Percentiles rank a stretch among this genome's conserved stretches.
phyloP scores from a whole-genome alignment of 2,113 vertebrate species.

The Caranx ignobilis region DNA sequence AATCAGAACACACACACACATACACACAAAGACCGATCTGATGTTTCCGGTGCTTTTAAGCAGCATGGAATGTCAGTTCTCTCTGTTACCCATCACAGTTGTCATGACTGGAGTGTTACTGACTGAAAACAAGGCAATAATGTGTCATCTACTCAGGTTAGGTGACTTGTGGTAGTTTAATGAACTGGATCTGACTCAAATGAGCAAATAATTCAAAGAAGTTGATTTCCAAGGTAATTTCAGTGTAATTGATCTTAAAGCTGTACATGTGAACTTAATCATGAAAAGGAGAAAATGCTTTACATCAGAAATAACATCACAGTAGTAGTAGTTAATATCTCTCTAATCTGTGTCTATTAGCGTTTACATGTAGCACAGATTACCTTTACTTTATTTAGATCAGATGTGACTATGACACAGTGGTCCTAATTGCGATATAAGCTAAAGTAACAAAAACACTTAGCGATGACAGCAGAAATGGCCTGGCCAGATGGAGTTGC shows the following conservation, averaged over 20 bases:
- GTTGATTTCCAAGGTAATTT: background rate
- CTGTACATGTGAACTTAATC: no score
- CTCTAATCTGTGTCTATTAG: background rate
- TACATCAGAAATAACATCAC: background rate
- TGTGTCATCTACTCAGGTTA: background rate
- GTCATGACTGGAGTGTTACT: background rate
- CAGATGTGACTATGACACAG: background rate
- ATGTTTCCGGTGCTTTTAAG: background rate
- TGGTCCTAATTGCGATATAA: background rate
- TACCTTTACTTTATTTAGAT: background rate
- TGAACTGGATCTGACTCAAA: background rate
- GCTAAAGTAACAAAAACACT: background rate
- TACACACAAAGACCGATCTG: background rate
- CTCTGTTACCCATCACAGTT: constrained; percentile 8
- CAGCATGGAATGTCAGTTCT: background rate
- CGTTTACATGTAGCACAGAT: background rate
- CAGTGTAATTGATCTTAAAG: no score
- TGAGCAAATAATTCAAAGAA: background rate
- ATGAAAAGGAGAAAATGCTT: background rate
- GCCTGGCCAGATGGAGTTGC: background rate
- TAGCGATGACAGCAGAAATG: background rate
- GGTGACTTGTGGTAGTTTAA: background rate
- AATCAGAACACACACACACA: constrained; percentile 16
- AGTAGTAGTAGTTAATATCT: background rate
- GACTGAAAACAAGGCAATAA: background rate